Evolutionary conservation across 2,797 vertebrate species (phyloP).

Genomic region (Champsocephalus gunnari): DNA sequence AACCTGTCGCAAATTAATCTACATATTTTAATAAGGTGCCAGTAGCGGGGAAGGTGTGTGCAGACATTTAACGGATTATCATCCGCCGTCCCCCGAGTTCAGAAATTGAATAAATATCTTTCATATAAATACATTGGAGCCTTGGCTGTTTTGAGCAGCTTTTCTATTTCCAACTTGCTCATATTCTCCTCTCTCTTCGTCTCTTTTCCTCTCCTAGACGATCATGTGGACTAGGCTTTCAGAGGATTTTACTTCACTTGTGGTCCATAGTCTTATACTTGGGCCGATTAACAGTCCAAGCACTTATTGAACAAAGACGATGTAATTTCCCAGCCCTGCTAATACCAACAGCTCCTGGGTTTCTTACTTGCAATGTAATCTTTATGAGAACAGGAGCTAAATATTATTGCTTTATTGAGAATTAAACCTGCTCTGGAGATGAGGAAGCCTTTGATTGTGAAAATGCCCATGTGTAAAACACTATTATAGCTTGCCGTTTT

Average conservation of each 20-base stretch:
- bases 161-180: slow-evolving; percentile 66
- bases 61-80: slow-evolving; percentile 94
- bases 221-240: slow-evolving; percentile 67
- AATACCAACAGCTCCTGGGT: slow-evolving; percentile 73
- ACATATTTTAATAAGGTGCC: slow-evolving; percentile 93
- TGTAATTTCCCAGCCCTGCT: slow-evolving; percentile 74
- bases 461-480: slow-evolving; percentile 66
- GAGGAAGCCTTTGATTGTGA: slow-evolving; percentile 52
- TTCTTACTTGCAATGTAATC: slow-evolving; percentile 74
- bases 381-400: slow-evolving; percentile 65
- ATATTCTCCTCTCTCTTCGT: slow-evolving; percentile 33
- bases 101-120: slow-evolving; percentile 88
- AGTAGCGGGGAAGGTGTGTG: slow-evolving; percentile 90
- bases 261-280: slow-evolving; percentile 74
- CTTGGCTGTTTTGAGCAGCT: slow-evolving; percentile 65
- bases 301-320: slow-evolving; percentile 76
- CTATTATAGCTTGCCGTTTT: slow-evolving; percentile 53
- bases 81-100: slow-evolving; percentile 87
- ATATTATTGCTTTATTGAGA: slow-evolving; percentile 69
- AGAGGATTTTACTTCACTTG: slow-evolving; percentile 67
- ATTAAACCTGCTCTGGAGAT: slow-evolving; percentile 76
- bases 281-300: slow-evolving; percentile 78
- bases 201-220: slow-evolving; percentile 33
- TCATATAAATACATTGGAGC: slow-evolving; percentile 77
- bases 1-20: slow-evolving; percentile 95